These are phyloP conservation scores for Physella acuta DNA, from an alignment of 1,140 invertebrate genomes.

Conservation along the genomic window DNA sequence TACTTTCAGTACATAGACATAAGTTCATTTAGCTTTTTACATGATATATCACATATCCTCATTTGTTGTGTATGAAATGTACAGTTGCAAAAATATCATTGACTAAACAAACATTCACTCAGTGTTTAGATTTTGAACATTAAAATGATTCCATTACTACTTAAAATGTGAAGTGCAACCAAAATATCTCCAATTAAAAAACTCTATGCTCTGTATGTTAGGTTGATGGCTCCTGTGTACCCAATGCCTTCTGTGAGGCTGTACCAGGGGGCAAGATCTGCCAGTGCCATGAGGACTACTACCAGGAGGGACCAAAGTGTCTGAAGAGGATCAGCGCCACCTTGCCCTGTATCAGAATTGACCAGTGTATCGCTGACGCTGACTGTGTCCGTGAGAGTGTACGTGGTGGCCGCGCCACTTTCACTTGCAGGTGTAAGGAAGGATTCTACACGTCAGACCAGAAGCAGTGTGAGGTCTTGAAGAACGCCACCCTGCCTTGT, in stretches of 20 bases:
- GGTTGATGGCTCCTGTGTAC: conserved; percentile 18
- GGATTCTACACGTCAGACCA: conserved; percentile 10
- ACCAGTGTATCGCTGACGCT: conserved; percentile 24
- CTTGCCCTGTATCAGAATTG: conserved; percentile 16
- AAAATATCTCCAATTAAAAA: too few species aligned
- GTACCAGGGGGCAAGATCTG: conserved; percentile 19
- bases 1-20: too few species aligned
- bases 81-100: too few species aligned
- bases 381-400: conserved; percentile 17
- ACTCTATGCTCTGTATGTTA: too few species aligned
- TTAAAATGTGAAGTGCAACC: too few species aligned
- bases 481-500: conserved; percentile 12
- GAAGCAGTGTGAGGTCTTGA: background rate
- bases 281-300: conserved; percentile 17
- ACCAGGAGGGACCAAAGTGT: conserved; percentile 10
- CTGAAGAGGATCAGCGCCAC: conserved; percentile 14
- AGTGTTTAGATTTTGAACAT: too few species aligned
- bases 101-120: too few species aligned
- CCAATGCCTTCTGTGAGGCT: conserved; percentile 9
- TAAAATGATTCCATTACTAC: too few species aligned
- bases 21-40: too few species aligned
- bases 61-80: too few species aligned
- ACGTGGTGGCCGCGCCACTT: background rate
- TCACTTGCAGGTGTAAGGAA: conserved; percentile 3
- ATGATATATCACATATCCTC: too few species aligned